These are phyloP conservation scores for Corynorhinus townsendii DNA, from an alignment of 2,113 vertebrate genomes.

Conservation along the genomic window DNA sequence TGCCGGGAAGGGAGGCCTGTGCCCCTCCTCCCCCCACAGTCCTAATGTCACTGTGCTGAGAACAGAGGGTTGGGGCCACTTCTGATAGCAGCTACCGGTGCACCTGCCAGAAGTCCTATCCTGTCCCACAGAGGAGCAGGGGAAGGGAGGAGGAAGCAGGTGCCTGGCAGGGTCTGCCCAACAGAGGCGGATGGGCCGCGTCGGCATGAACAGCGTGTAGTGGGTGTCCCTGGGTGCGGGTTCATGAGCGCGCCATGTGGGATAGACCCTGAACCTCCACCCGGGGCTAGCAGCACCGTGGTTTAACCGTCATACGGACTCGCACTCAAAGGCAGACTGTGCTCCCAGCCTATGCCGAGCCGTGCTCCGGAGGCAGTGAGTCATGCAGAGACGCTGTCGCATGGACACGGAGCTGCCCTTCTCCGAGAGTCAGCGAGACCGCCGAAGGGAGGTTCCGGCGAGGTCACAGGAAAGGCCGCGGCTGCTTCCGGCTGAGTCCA, in stretches of 20 bases:
- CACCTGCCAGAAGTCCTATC: too few relatives aligned
- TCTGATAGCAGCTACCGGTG: too few relatives aligned
- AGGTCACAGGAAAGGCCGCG: constrained; percentile 83
- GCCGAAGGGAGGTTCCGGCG: constrained; percentile 84
- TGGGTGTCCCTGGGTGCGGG: too few relatives aligned
- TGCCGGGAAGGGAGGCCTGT: background rate
- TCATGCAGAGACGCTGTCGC: constrained; percentile 79
- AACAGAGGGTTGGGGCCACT: background rate
- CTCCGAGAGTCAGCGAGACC: constrained; percentile 81
- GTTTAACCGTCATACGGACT: background rate
- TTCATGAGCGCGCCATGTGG: too few relatives aligned
- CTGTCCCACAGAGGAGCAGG: too few relatives aligned
- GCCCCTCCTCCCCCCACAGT: background rate
- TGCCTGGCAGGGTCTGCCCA: background rate
- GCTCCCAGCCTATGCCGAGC: constrained; percentile 70
- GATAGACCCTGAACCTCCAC: accelerated
- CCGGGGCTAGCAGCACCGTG: background rate
- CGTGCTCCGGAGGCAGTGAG: constrained; percentile 77
- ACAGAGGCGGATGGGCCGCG: background rate
- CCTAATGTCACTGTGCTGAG: background rate
- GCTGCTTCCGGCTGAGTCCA: constrained; percentile 80
- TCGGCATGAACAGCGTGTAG: background rate
- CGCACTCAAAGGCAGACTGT: constrained; percentile 53
- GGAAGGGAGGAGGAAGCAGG: background rate
- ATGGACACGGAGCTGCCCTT: constrained; percentile 78